phyloP scores from a whole-genome alignment of 2,888 invertebrate genomes.

The Diplolepis rosae region DNA sequence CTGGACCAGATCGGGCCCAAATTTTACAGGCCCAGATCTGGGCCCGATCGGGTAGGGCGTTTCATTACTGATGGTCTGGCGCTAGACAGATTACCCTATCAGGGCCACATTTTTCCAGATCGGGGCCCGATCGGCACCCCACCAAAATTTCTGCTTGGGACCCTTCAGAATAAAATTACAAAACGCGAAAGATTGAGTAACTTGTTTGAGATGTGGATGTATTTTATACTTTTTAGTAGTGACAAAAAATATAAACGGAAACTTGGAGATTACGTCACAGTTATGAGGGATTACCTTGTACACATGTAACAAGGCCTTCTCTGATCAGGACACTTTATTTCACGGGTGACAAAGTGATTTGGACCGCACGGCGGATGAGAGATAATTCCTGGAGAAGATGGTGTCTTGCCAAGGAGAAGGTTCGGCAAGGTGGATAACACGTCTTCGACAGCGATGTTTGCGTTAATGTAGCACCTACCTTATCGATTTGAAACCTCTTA shows the following conservation, averaged over 20 bases:
- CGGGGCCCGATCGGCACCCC: too few species aligned
- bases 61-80: too few species aligned
- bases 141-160: too few species aligned
- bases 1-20: too few species aligned
- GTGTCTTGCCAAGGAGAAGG: not conserved
- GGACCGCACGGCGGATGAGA: conserved; percentile 44
- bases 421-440: conserved; percentile 47
- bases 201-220: not conserved
- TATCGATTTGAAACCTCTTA: conserved; percentile 21
- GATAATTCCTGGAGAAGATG: conserved; percentile 42
- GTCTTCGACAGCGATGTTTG: conserved; percentile 48
- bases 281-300: conserved; percentile 10
- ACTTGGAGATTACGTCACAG: not conserved
- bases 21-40: too few species aligned
- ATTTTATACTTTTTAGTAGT: not conserved
- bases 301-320: not conserved
- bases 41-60: too few species aligned
- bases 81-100: too few species aligned
- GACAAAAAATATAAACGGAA: not conserved
- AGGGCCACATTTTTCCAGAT: too few species aligned
- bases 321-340: conserved; percentile 9
- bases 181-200: not conserved
- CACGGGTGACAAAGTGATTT: conserved; percentile 53
- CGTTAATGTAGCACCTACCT: conserved; percentile 48
- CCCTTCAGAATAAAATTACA: not conserved